A percentile compares a stretch with the other conserved stretches of the same genome.
These are phyloP conservation scores for Scaptomyza tumidula DNA, from an alignment of 2,888 invertebrate genomes.

Conservation along the genomic window DNA sequence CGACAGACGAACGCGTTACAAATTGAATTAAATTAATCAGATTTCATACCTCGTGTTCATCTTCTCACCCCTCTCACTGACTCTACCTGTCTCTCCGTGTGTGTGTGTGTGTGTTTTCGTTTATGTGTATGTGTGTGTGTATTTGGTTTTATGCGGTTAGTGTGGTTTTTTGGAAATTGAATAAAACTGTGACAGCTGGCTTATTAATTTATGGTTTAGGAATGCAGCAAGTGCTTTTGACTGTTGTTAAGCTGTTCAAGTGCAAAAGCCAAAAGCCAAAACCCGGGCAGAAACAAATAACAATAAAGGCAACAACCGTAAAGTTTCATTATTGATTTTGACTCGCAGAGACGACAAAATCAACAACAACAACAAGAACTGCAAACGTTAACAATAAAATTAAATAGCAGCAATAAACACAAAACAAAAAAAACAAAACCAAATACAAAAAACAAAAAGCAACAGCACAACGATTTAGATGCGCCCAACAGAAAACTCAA, in stretches of 20 bases:
- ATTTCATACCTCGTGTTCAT: conserved; percentile 47
- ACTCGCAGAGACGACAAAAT: conserved; percentile 31
- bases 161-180: conserved; percentile 46
- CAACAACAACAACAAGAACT: conserved; percentile 15
- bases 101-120: conserved; percentile 11
- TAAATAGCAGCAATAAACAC: conserved; percentile 43
- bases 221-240: conserved; percentile 40
- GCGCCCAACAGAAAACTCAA: conserved; percentile 34
- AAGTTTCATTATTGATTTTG: conserved; percentile 47
- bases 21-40: conserved; percentile 77
- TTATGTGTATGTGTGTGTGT: conserved; percentile 13
- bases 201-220: conserved; percentile 38
- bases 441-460: conserved; percentile 34
- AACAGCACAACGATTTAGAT: conserved; percentile 37
- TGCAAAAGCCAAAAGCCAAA: conserved; percentile 13
- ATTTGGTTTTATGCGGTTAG: conserved; percentile 16
- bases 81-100: conserved; percentile 11
- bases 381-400: conserved; percentile 49
- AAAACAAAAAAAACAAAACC: conserved; percentile 31
- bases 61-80: conserved; percentile 22
- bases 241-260: conserved; percentile 15
- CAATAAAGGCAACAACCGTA: conserved; percentile 9
- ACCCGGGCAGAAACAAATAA: conserved; percentile 8
- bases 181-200: conserved; percentile 59
- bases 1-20: conserved; percentile 52